These are phyloP conservation scores for Cebidichthys violaceus DNA, from an alignment of 2,113 vertebrate genomes.

Conservation along the genomic window DNA sequence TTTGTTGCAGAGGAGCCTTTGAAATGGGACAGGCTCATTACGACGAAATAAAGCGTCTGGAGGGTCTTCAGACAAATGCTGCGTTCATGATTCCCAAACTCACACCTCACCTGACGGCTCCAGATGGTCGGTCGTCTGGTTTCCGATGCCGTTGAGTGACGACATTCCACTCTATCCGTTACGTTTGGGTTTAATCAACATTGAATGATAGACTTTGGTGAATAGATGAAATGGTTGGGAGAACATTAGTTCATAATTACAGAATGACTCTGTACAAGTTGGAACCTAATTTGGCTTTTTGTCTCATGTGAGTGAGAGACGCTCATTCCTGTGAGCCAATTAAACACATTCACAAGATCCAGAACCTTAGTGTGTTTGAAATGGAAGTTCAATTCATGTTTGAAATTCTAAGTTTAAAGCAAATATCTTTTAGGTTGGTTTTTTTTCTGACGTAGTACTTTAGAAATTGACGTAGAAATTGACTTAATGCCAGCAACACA, in stretches of 20 bases:
- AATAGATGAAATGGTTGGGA: background rate
- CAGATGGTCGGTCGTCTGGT: background rate
- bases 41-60: slow-evolving; percentile 4
- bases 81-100: background rate
- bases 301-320: background rate
- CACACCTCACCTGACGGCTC: background rate
- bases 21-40: background rate
- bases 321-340: background rate
- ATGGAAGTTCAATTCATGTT: background rate
- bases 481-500: slow-evolving; percentile 48
- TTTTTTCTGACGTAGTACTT: slow-evolving; percentile 2
- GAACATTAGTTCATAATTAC: background rate
- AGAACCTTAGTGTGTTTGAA: background rate
- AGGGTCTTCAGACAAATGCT: background rate
- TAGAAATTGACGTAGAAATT: background rate
- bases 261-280: background rate
- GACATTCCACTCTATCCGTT: background rate
- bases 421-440: background rate
- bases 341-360: background rate
- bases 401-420: slow-evolving; percentile 14
- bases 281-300: background rate
- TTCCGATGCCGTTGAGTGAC: slow-evolving; percentile 8
- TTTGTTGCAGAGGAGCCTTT: background rate
- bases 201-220: background rate
- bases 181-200: background rate